Conservation (phyloP, 2,888 invertebrate genomes). For the Drosophila helvetica region DNA sequence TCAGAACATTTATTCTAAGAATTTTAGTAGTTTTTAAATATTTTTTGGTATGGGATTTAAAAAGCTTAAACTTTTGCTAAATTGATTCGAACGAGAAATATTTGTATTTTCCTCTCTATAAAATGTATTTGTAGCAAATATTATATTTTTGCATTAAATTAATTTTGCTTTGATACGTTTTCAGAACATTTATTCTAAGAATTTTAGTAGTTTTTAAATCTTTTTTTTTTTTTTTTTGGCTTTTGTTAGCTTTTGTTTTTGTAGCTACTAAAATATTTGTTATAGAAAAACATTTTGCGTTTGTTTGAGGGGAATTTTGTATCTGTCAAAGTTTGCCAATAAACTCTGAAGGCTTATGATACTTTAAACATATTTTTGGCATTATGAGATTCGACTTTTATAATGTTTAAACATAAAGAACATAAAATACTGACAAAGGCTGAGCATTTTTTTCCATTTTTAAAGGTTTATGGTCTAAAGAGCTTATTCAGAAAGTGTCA, state of each 20-base stretch:
- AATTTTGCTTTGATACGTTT: not conserved
- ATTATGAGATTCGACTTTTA: not conserved
- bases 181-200: not conserved
- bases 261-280: not conserved
- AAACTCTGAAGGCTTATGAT: not conserved
- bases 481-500: not conserved
- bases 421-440: not conserved
- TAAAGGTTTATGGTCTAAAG: not conserved
- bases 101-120: not conserved
- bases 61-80: not conserved
- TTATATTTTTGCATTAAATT: not conserved
- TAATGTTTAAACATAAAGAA: not conserved
- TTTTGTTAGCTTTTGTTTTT: not conserved
- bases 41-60: not conserved
- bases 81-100: not conserved
- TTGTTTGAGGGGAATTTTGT: not conserved
- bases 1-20: not conserved
- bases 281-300: not conserved
- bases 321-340: not conserved
- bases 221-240: not conserved
- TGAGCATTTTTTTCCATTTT: not conserved
- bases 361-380: not conserved
- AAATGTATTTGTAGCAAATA: not conserved
- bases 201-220: not conserved
- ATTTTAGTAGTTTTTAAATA: not conserved